phyloP scores from a whole-genome alignment of 2,888 invertebrate species.

The Sarcophaga variegata region DNA sequence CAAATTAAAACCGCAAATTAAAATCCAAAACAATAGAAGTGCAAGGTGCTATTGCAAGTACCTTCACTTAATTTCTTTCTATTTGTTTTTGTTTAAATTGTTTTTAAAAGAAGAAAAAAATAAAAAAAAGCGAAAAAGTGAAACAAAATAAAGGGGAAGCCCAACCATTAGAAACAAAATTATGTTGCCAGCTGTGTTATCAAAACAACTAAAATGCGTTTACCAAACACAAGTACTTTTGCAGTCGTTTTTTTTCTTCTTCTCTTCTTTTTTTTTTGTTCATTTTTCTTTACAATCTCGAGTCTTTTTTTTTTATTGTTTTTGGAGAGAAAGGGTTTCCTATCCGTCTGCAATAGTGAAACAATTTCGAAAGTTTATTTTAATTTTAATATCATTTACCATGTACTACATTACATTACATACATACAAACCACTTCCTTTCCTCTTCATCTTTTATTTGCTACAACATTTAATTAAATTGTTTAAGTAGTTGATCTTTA shows the following conservation, averaged over 20 bases:
- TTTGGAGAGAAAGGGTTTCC: slow-evolving; percentile 44
- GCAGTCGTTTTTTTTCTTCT: too few relatives aligned
- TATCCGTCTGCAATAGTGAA: slow-evolving; percentile 11
- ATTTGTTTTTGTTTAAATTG: neutral
- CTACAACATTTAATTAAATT: slow-evolving; percentile 59
- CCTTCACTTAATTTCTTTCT: slow-evolving; percentile 46
- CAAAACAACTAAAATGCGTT: slow-evolving; percentile 51
- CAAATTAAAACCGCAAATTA: slow-evolving; percentile 48
- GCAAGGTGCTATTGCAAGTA: neutral
- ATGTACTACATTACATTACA: too few relatives aligned
- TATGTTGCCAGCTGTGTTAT: slow-evolving; percentile 22
- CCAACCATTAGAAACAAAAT: neutral
- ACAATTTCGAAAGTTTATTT: slow-evolving; percentile 51
- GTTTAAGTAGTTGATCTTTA: neutral
- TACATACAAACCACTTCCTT: too few relatives aligned
- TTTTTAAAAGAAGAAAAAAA: slow-evolving; percentile 19
- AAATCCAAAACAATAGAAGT: slow-evolving; percentile 32
- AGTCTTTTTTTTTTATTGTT: too few relatives aligned
- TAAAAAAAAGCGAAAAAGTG: slow-evolving; percentile 24
- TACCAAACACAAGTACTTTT: neutral
- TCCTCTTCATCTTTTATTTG: slow-evolving; percentile 28
- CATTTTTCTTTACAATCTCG: too few relatives aligned
- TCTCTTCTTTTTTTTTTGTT: too few relatives aligned
- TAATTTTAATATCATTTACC: slow-evolving; percentile 33
- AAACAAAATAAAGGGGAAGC: neutral